Evolutionary conservation across 1,140 invertebrate genomes (phyloP), one percentile per base, ranked within the genome.

Genomic region (Drosophila melanogaster): DNA sequence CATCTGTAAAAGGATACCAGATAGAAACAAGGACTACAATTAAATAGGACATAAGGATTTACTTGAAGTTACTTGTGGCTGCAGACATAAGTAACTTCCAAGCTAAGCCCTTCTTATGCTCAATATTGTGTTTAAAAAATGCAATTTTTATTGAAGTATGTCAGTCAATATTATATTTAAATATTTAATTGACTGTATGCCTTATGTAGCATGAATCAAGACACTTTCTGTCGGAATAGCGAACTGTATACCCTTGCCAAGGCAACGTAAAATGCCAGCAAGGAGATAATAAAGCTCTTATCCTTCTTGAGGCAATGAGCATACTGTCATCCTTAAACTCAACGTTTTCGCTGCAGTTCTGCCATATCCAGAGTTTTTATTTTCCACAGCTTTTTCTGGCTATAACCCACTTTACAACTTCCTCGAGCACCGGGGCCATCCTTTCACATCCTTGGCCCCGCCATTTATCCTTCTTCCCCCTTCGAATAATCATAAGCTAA

Each of bases 401-500:
- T 33, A 40, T 38, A 78, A 60, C 59, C 56, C 60, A 78, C 55
- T 78, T 79, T 79, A 46, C 58, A 71, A 65, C 58, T 72, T 71
- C 57, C 76, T 77, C 46, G 37, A 78, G 50, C 19, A 14, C 33
- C 30, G 33, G 24, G 37, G 3, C 40, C 60, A 30, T 30, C 30
- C 7, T 8, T 10, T 10, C 7, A 30, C 8, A 30, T 30, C 26
- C 26, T 26, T 26, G 26, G 7, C 46, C 17, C 62, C n/a, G n/a
- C 37, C 49, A 14, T 44, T 15, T 49, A 3, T 15, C 4, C 46
- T 11, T 38, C 6, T 24, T 10, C 10, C 12, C 15, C 6, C 49
- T 14, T 30, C n/a, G 33, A 54, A 54, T 61, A 73, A 73, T 73
- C 70, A 61, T 49, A 72, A 72, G 40, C 70, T 47, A 44, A n/a